These are phyloP conservation scores for Sclerodermus sp. DNA, from an alignment of 2,888 invertebrate genomes.

Conservation along the genomic window DNA sequence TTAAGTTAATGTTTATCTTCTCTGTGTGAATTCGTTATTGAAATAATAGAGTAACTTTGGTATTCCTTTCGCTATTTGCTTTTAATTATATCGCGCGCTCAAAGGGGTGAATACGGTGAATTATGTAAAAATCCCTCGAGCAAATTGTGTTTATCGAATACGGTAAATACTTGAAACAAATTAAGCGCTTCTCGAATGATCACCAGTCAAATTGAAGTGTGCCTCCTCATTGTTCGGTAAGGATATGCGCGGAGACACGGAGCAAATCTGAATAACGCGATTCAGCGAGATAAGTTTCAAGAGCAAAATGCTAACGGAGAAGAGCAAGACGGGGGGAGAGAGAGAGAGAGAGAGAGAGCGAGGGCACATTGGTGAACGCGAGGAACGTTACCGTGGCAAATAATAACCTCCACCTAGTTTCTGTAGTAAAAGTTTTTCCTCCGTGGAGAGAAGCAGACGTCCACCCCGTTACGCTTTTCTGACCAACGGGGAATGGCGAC, in stretches of 20 bases:
- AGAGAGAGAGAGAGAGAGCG: not conserved
- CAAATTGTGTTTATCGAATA: no score
- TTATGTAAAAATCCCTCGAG: no score
- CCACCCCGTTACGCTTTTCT: not conserved
- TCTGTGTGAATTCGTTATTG: no score
- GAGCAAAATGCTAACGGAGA: constrained; percentile 38
- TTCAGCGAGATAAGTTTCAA: constrained; percentile 43
- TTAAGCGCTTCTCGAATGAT: no score
- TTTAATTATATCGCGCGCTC: no score
- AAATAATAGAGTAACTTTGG: no score
- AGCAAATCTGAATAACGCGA: constrained; percentile 47
- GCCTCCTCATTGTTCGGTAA: no score
- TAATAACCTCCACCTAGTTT: constrained; percentile 43
- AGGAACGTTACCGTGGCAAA: constrained; percentile 27
- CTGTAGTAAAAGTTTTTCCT: constrained; percentile 32
- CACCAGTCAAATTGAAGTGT: no score
- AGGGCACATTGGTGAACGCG: constrained; percentile 8
- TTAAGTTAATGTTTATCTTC: no score
- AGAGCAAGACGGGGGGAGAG: constrained; percentile 15
- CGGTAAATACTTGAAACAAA: no score
- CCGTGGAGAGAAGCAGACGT: not conserved
- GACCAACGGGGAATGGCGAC: constrained; percentile 17
- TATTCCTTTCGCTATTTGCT: no score
- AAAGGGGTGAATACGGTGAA: no score
- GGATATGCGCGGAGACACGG: not conserved